Percentiles rank a stretch among this genome's conserved stretches.
These are phyloP conservation scores for Brachynemurus nebulosus DNA, from an alignment of 2,888 invertebrate species.

Conservation along the genomic window DNA sequence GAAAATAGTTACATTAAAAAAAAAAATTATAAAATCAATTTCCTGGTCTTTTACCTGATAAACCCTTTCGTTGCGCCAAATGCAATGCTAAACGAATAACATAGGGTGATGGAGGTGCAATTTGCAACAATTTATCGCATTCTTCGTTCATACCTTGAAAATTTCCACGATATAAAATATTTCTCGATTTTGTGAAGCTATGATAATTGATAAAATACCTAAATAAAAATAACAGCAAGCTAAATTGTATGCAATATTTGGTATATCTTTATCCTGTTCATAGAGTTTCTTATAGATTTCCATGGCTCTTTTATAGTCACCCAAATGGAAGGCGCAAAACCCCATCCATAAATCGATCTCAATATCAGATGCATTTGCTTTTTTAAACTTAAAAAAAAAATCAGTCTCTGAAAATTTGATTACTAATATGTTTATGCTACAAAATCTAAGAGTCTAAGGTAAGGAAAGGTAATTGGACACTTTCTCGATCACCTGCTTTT, in stretches of 20 bases:
- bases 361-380: constrained; percentile 35
- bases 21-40: neutral
- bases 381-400: constrained; percentile 35
- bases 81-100: constrained; percentile 76
- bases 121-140: constrained; percentile 48
- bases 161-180: neutral
- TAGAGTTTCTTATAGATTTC: constrained; percentile 49
- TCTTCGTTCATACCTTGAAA: constrained; percentile 56
- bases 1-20: neutral
- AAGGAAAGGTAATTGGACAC: no score
- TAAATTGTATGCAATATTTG: constrained; percentile 60
- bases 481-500: no score
- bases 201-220: constrained; percentile 41
- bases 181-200: neutral
- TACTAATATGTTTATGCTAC: no score
- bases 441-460: no score
- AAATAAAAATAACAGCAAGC: constrained; percentile 94
- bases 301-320: constrained; percentile 76
- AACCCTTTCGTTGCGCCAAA: constrained; percentile 48
- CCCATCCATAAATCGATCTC: constrained; percentile 74
- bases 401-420: constrained; percentile 9
- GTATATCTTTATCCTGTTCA: constrained; percentile 37
- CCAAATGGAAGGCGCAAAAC: constrained; percentile 91
- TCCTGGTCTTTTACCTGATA: neutral
- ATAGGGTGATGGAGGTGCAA: constrained; percentile 47